Conservation (phyloP, 1,140 invertebrate genomes). For the Babylonia areolata region DNA sequence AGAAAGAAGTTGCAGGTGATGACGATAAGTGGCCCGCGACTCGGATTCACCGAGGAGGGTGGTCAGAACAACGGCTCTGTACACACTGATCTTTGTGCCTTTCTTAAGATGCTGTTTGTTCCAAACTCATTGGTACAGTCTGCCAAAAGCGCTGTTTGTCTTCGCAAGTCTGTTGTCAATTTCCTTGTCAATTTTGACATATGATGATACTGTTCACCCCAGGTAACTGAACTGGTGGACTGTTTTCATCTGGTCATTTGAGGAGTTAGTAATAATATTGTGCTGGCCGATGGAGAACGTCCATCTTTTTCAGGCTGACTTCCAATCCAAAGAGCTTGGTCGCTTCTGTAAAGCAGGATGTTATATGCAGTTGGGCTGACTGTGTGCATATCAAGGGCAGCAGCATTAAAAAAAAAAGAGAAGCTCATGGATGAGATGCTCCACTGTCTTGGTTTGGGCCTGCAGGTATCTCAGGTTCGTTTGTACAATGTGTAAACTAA, state of each 20-base stretch:
- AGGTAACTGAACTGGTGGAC: slow-evolving; percentile 30
- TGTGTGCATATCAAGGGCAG: too few species aligned
- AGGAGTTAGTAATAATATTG: not conserved
- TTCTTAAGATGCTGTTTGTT: slow-evolving; percentile 36
- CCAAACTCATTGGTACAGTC: slow-evolving; percentile 17
- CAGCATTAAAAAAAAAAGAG: too few species aligned
- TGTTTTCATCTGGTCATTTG: not conserved
- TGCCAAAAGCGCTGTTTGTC: slow-evolving; percentile 8
- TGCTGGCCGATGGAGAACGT: slow-evolving; percentile 16
- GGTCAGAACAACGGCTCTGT: slow-evolving; percentile 34
- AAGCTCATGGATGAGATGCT: too few species aligned
- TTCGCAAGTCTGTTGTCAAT: slow-evolving; percentile 27
- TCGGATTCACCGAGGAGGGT: too few species aligned
- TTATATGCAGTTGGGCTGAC: too few species aligned
- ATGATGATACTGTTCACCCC: not conserved
- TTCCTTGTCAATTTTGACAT: slow-evolving; percentile 17
- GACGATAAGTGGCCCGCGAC: too few species aligned
- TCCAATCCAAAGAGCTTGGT: too few species aligned
- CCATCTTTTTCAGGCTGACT: not conserved
- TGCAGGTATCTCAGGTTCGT: too few species aligned
- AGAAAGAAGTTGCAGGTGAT: too few species aligned
- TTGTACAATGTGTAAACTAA: too few species aligned
- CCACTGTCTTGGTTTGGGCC: too few species aligned
- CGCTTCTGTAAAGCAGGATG: too few species aligned
- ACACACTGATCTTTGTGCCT: slow-evolving; percentile 30